Base-by-base conservation (phyloP, 2,888 invertebrate species). In the Punctoribates punctum region DNA sequence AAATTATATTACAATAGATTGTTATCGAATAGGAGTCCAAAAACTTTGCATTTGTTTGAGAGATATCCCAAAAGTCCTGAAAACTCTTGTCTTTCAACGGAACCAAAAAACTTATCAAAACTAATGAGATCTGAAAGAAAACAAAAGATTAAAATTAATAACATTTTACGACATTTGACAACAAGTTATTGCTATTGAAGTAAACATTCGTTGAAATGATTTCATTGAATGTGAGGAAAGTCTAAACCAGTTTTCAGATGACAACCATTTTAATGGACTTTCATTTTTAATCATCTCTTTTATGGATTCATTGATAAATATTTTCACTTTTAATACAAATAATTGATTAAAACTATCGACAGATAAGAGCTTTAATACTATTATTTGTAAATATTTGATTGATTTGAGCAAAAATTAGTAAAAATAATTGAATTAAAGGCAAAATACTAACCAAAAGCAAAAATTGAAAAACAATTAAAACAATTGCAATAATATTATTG, bases 401-500 rank as follows among this genome's bases (percentile, higher is more conserved):
- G 57, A 25, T 13, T 25, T 57, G 23, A 8, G 5, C 13, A 13
- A 8, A 34, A 34, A 34, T 34, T 8, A 8, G 8, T 34, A 34
- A 34, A 34, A 34, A 34, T 34, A 34, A 34, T 34, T 34, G 34
- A 34, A 34, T 34, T 34, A 6, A 34, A 34, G 34, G 5, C 34
- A 34, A 51, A 51, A n/a, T n/a, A 76, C 76, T 27, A 38, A 76
- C 76, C 51, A 73, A n/a, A 25, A 76, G 29, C n/a, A 73, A 17
- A 25, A 34, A 20, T 23, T 76, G 76, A n/a, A 76, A 23, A n/a
- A 76, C 11, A 54, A 76, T 72, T 5, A 76, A 17, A 29, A 57
- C 34, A 1, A 76, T 48, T n/a, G 72, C 46, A n/a, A 57, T 73
- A n/a, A 17, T 62, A 46, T 76, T 76, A 60, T 76, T 76, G n/a